These are phyloP conservation scores for Biston stratarius DNA, from an alignment of 2,888 invertebrate species.

Conservation along the genomic window DNA sequence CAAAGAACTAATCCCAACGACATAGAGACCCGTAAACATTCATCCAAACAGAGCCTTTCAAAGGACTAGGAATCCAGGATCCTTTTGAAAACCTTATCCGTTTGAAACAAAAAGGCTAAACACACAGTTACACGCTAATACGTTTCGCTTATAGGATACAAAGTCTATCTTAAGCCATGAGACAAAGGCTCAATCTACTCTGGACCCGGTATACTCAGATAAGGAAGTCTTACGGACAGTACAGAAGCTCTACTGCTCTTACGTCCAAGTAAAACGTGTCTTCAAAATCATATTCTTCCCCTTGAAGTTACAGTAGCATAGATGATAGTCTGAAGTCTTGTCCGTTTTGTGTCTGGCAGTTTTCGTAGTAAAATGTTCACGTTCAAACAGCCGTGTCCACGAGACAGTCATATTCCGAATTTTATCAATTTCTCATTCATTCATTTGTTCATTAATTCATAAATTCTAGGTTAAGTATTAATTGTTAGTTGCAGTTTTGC, in stretches of 20 bases:
- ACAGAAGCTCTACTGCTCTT: slow-evolving; percentile 5
- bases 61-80: slow-evolving; percentile 12
- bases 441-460: too few relatives aligned
- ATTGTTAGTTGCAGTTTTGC: too few relatives aligned
- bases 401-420: too few relatives aligned
- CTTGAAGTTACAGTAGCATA: too few relatives aligned
- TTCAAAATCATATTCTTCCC: not conserved
- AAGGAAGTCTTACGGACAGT: slow-evolving; percentile 42
- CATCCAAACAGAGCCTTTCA: slow-evolving; percentile 23
- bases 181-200: slow-evolving; percentile 63
- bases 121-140: slow-evolving; percentile 50
- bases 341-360: too few relatives aligned
- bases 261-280: not conserved
- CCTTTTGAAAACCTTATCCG: slow-evolving; percentile 30
- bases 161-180: slow-evolving; percentile 59
- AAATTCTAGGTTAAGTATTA: too few relatives aligned
- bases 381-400: too few relatives aligned
- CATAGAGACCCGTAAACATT: slow-evolving; percentile 10
- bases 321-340: too few relatives aligned
- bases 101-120: slow-evolving; percentile 41
- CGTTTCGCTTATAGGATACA: slow-evolving; percentile 63
- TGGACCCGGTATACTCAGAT: slow-evolving; percentile 63
- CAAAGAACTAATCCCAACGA: slow-evolving; percentile 18
- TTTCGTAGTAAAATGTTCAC: too few relatives aligned
- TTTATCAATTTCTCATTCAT: too few relatives aligned